Evolutionary conservation across 92 coral and sea anemone genomes (phyloP), one percentile per base, ranked within the genome.

Genomic region (Phenganax stokvisi): DNA sequence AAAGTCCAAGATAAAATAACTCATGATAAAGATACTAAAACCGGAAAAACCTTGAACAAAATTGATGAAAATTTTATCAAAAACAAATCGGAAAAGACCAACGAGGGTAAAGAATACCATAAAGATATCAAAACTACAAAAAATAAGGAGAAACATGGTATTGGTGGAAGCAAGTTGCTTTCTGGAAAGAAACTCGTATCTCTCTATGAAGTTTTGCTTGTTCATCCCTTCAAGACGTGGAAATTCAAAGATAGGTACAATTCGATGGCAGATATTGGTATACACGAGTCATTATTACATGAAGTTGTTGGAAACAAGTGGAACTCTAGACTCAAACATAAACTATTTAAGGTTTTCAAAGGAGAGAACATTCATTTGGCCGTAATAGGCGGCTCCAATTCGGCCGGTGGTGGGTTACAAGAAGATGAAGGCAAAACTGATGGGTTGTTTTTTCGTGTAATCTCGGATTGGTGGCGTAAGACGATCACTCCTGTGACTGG

Each of bases 371-470:
- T 84, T 12, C 74, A 57, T 28, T 56, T 81, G 75, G 81, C 85
- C 51, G 81, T 89, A n/a, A 75, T 86, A 27, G 92, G 89, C 15
- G 92, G 89, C 15, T 89, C 92, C 8, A 86, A 89, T 56, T 60
- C 89, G 16, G 89, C 88, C 51, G 92, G 86, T 0, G 89, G 89
- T 16, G 92, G 87, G 64, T 72, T 89, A 10, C 15, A 51, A 30
- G 65, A 75, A 52, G 84, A 83, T 37, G 86, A 78, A 55, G 86
- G 83, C 16, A 53, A 72, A 20, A 86, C 82, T 61, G 73, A 80
- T 47, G 82, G 85, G 73, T 27, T 76, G 44, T 87, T 79, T 52
- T 74, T 79, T 51, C 72, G 85, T 3, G 85, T 87, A 8, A 73
- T 87, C 13, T 60, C 69, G 10, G 85, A 80, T 55, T 87, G 90